phyloP scores from a whole-genome alignment of 2,797 vertebrate species.

The Huso huso region DNA sequence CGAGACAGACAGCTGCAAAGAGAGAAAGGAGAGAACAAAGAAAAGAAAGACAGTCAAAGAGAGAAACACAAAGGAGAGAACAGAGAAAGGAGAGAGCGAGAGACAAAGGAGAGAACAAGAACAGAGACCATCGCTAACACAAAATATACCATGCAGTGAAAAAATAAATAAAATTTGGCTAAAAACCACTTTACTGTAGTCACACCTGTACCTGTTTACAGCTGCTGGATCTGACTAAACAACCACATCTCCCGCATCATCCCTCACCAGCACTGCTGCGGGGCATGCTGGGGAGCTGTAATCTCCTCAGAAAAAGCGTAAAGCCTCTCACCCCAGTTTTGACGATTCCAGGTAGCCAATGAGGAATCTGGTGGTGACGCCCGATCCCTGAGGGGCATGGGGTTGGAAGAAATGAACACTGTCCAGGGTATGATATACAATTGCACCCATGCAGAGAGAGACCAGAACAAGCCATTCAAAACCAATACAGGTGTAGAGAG shows the following conservation, averaged over 20 bases:
- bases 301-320: background rate
- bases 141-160: background rate
- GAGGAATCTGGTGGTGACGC: constrained; percentile 92
- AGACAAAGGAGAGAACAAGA: too few relatives aligned
- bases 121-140: too few relatives aligned
- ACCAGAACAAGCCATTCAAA: constrained; percentile 3
- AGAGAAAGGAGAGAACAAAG: too few relatives aligned
- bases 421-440: constrained; percentile 96
- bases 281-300: background rate
- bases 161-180: background rate
- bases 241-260: too few relatives aligned
- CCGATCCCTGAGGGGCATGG: constrained; percentile 85
- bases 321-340: constrained; percentile 79
- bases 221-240: too few relatives aligned
- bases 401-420: constrained; percentile 97
- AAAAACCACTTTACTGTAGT: background rate
- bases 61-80: too few relatives aligned
- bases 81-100: too few relatives aligned
- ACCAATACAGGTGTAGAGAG: too few relatives aligned
- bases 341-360: constrained; percentile 93
- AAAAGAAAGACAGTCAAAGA: too few relatives aligned
- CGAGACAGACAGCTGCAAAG: too few relatives aligned
- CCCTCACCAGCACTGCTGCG: too few relatives aligned
- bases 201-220: too few relatives aligned
- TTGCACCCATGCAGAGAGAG: constrained; percentile 71